Evolutionary conservation across 2,113 vertebrate species (phyloP), one percentile per base, ranked within the genome.

Genomic region (Fulmarus glacialis): DNA sequence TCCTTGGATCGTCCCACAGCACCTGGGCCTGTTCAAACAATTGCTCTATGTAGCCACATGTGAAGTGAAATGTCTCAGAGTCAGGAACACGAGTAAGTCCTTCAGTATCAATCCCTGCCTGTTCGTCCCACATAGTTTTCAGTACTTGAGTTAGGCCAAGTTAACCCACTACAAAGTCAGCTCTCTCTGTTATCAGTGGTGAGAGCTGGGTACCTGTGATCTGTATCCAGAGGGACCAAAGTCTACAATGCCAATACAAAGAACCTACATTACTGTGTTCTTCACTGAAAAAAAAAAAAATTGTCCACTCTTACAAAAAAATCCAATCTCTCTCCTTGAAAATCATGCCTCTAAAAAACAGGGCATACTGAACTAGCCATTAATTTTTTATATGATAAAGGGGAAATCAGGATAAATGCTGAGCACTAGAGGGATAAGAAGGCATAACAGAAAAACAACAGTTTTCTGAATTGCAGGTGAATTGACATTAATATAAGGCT

Each of bases 291-390:
- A 48, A 77, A 29, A 70, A 23, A 56, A 43, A 1, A 4, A 38
- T 13, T 34, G 1, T 40, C 12, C 0, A 0, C 12, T 58, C 14
- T 52, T 53, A n/a, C 8, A 52, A 36, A 82, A 45, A 32, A 66
- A 23, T 24, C 4, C 16, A 66, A 40, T 1, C 4, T 22, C 29
- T 82, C 4, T 78, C 16, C 45, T 63, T 48, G 23, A 87, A 79
- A 79, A 56, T 14, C 10, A 27, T 26, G 6, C 11, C 24, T 63
- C 4, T 67, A 26, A 59, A 82, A 64, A 21, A 19, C 6, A 58
- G 4, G 6, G 2, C 27, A 53, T 60, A 42, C 5, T 48, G 52
- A 88, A 64, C 5, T 52, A 63, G 10, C 3, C 16, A 40, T 80
- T 75, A n/a, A 50, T 85, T 92, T 79, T 50, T 45, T 17, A 17